phyloP scores from a whole-genome alignment of 2,113 vertebrate species.

The Cebidichthys violaceus region DNA sequence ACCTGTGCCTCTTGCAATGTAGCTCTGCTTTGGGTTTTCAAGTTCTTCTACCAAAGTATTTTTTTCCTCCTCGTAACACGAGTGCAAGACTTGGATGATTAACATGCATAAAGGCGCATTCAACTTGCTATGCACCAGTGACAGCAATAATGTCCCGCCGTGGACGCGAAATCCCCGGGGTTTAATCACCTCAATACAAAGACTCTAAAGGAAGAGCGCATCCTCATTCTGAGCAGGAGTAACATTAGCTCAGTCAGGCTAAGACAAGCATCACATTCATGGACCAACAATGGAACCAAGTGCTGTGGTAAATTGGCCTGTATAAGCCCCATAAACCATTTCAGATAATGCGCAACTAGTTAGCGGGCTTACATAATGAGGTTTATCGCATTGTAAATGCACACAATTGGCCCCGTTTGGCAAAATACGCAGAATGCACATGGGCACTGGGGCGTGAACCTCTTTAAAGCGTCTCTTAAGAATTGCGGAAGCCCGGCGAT shows the following conservation, averaged over 20 bases:
- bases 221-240: conserved; percentile 76
- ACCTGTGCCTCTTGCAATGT: not conserved
- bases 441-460: conserved; percentile 62
- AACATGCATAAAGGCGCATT: conserved; percentile 78
- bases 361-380: conserved; percentile 82
- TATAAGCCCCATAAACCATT: conserved; percentile 82
- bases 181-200: conserved; percentile 80
- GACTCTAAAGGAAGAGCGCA: conserved; percentile 67
- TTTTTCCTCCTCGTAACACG: conserved; percentile 38
- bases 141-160: conserved; percentile 73
- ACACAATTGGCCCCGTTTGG: conserved; percentile 75
- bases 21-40: conserved; percentile 9
- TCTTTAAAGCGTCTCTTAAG: conserved; percentile 48
- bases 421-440: conserved; percentile 68
- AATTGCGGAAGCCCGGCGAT: conserved; percentile 33
- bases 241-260: conserved; percentile 80
- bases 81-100: conserved; percentile 70
- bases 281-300: conserved; percentile 78
- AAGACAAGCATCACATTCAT: conserved; percentile 83
- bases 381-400: conserved; percentile 81
- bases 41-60: conserved; percentile 29
- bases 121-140: conserved; percentile 77
- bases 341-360: conserved; percentile 79
- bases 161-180: conserved; percentile 74
- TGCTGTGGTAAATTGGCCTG: conserved; percentile 77